These are phyloP conservation scores for Heliopora coerulea DNA, from an alignment of 92 coral and sea anemone genomes.

Conservation along the genomic window DNA sequence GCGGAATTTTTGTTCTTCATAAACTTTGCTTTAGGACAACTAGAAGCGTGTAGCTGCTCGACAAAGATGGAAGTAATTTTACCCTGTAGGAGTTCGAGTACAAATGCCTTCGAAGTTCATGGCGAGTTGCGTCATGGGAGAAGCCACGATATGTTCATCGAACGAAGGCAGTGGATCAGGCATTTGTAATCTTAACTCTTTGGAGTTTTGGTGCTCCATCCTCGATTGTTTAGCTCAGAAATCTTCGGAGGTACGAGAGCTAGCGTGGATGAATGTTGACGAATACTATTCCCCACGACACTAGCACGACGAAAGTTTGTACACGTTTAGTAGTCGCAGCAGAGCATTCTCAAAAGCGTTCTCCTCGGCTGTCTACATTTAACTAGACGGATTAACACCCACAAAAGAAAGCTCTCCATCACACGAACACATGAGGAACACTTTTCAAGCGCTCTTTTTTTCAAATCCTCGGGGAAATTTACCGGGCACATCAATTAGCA, in stretches of 20 bases:
- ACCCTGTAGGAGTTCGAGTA: constrained; percentile 59
- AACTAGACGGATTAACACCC: not conserved
- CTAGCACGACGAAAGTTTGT: constrained; percentile 15
- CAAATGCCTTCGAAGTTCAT: constrained; percentile 81
- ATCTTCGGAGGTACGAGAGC: constrained; percentile 8
- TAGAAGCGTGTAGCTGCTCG: no score
- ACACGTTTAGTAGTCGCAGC: constrained; percentile 15
- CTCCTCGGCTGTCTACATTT: constrained; percentile 14
- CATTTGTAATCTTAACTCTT: constrained; percentile 16
- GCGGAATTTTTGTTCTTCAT: not conserved
- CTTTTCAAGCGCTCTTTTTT: constrained; percentile 40
- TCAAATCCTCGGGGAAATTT: constrained; percentile 9
- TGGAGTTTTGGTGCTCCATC: constrained; percentile 28
- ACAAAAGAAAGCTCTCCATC: constrained; percentile 5
- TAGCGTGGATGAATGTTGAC: constrained; percentile 41
- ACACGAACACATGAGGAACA: not conserved
- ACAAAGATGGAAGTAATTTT: constrained; percentile 7
- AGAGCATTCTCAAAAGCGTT: constrained; percentile 21
- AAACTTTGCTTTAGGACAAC: no score
- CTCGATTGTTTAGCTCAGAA: not conserved
- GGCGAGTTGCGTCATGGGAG: constrained; percentile 93
- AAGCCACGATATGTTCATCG: constrained; percentile 63
- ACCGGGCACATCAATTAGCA: constrained; percentile 22
- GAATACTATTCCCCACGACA: constrained; percentile 30
- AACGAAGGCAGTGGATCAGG: constrained; percentile 8